Evolutionary conservation across 2,113 vertebrate species (phyloP).

Genomic region (Lamprotornis superbus): DNA sequence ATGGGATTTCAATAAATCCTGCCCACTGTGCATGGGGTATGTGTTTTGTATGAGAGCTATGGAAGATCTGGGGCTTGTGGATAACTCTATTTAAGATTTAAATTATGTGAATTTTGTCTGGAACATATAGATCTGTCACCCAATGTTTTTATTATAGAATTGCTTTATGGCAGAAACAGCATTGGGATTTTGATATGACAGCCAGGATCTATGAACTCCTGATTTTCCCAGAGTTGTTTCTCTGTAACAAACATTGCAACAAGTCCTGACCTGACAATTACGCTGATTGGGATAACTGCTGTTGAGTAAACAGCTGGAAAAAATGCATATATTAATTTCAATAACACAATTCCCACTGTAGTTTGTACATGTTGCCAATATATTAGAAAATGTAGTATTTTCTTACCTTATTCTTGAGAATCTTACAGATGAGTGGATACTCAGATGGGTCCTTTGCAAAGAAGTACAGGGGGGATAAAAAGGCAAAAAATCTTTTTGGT

Average conservation of each 20-base stretch:
- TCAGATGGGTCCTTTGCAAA: neutral
- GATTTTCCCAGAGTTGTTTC: constrained; percentile 15
- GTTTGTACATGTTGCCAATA: neutral
- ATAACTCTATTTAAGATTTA: neutral
- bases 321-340: constrained; percentile 34
- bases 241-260: neutral
- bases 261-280: constrained; percentile 28
- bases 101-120: neutral
- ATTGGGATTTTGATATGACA: neutral
- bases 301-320: constrained; percentile 53
- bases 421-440: neutral
- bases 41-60: neutral
- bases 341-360: neutral
- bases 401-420: neutral
- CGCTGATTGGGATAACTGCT: neutral
- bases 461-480: fast-evolving
- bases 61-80: neutral
- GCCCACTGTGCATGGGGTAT: neutral
- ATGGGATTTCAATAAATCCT: neutral
- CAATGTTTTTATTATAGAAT: neutral
- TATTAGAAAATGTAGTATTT: neutral
- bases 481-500: neutral
- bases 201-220: neutral
- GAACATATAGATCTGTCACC: neutral
- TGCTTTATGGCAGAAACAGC: neutral